phyloP scores from a whole-genome alignment of 1,140 invertebrate species.

The Drosophila mojavensis region DNA sequence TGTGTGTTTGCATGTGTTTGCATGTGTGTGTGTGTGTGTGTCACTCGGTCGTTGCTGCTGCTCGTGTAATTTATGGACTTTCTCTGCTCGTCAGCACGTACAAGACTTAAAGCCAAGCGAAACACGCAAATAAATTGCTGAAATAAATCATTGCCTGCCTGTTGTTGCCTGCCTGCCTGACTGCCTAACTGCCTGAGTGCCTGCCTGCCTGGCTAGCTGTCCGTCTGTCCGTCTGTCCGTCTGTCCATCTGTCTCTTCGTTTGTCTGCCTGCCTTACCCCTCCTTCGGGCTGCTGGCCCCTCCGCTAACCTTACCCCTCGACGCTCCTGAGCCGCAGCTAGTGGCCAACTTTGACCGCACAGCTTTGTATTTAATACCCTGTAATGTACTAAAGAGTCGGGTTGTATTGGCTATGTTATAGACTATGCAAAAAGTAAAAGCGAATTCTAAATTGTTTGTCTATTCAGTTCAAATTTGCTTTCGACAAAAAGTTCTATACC shows the following conservation, averaged over 20 bases:
- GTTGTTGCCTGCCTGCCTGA: conserved; percentile 21
- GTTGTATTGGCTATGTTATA: background rate
- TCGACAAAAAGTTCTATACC: too few relatives aligned
- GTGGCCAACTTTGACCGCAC: conserved; percentile 66
- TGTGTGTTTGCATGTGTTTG: background rate
- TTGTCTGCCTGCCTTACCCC: background rate
- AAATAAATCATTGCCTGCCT: conserved; percentile 75
- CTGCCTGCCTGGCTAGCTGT: background rate
- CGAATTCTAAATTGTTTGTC: too few relatives aligned
- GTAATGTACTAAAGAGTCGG: background rate
- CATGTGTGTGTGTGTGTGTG: conserved; percentile 48
- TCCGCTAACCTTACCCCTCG: background rate
- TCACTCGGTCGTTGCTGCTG: conserved; percentile 58
- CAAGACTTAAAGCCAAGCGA: conserved; percentile 76
- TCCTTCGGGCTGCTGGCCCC: background rate
- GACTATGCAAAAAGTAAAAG: too few relatives aligned
- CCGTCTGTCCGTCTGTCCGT: background rate
- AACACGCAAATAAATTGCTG: conserved; percentile 78
- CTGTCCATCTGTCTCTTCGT: background rate
- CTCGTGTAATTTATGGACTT: conserved; percentile 76
- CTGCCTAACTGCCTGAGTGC: background rate
- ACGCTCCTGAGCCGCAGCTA: conserved; percentile 23
- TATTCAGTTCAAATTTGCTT: too few relatives aligned
- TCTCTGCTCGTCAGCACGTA: conserved; percentile 83
- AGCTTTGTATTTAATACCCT: conserved; percentile 14